A percentile compares a stretch with the other conserved stretches of the same genome.
These are phyloP conservation scores for Porites rus DNA, from an alignment of 92 coral and sea anemone genomes.

Conservation along the genomic window DNA sequence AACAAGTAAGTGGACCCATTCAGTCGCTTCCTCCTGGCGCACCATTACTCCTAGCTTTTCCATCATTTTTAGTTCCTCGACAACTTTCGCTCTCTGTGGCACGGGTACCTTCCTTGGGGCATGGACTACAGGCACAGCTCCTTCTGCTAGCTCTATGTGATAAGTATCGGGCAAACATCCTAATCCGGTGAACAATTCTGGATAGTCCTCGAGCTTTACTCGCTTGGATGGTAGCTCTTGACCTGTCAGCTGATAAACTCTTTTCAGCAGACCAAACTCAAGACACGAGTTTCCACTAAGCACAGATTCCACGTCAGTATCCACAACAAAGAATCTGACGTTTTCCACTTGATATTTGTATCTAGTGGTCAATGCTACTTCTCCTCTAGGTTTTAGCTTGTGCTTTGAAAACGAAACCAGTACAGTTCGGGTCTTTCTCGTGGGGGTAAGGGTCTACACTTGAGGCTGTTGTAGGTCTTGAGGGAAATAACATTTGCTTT, in stretches of 20 bases:
- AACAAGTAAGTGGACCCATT: conserved; percentile 37
- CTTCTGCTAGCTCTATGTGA: conserved; percentile 26
- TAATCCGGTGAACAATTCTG: conserved; percentile 38
- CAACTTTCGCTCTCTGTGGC: conserved; percentile 37
- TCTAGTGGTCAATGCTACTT: conserved; percentile 1
- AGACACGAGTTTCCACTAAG: conserved; percentile 25
- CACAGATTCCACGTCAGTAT: conserved; percentile 29
- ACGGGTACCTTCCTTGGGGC: conserved; percentile 32
- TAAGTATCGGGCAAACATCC: conserved; percentile 33
- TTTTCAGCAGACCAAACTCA: conserved; percentile 44
- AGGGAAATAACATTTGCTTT: conserved; percentile 33
- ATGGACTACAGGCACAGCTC: conserved; percentile 20
- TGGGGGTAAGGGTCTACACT: background rate
- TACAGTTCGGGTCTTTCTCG: conserved; percentile 21
- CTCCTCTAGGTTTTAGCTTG: conserved; percentile 18
- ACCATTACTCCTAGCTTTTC: conserved; percentile 46
- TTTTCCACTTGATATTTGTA: conserved; percentile 27
- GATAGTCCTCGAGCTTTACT: conserved; percentile 31
- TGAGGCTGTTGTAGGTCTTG: conserved; percentile 22
- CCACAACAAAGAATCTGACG: conserved; percentile 29
- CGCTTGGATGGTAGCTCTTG: background rate
- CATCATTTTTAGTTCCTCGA: conserved; percentile 27
- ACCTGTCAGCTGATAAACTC: conserved; percentile 31
- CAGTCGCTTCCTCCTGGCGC: conserved; percentile 15
- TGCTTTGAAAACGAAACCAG: conserved; percentile 30